Evolutionary conservation across 2,888 invertebrate species (phyloP), one percentile per base, ranked within the genome.

Genomic region (Eupithecia abbreviata): DNA sequence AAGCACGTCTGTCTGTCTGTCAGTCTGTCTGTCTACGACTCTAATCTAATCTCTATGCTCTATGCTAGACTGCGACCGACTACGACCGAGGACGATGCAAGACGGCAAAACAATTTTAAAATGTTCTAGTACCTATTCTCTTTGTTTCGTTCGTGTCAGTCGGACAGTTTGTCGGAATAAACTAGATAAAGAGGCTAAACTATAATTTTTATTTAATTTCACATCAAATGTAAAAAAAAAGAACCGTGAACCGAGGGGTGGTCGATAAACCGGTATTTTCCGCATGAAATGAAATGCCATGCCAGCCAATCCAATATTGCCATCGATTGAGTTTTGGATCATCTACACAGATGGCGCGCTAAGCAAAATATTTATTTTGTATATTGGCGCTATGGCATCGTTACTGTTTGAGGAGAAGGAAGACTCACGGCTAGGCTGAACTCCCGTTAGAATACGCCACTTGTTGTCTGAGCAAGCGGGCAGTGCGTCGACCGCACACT

Each of bases 401-500:
- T 88, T 87, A 84, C 84, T 86, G 66, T 42, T 62, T 47, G 65
- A 65, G 72, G 66, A 42, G 89, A 90, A 15, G 9, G 62, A 62
- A 89, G 89, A 92, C 91, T 93, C 91, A 91, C 87, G 90, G 90
- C 92, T 90, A 89, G 90, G 90, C 92, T 90, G 89, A 94, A 93
- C 90, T 95, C 94, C 94, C 94, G 94, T 95, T 94, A 94, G 93
- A 93, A 92, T 92, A 90, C 88, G 92, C 88, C 91, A 92, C 92
- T 93, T 93, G 92, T 93, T 93, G 91, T 93, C 91, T 93, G 92
- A 83, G 88, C 92, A 93, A 83, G 88, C 92, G 93, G 94, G 94
- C 93, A 94, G 94, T 94, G 94, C 93, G 93, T 92, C 93, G 93
- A 90, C 91, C 93, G 94, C 92, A 92, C 94, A 94, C 93, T 93